Evolutionary conservation across 2,888 invertebrate genomes (phyloP), one percentile per base, ranked within the genome.

Genomic region (Hanleya hanleyi): DNA sequence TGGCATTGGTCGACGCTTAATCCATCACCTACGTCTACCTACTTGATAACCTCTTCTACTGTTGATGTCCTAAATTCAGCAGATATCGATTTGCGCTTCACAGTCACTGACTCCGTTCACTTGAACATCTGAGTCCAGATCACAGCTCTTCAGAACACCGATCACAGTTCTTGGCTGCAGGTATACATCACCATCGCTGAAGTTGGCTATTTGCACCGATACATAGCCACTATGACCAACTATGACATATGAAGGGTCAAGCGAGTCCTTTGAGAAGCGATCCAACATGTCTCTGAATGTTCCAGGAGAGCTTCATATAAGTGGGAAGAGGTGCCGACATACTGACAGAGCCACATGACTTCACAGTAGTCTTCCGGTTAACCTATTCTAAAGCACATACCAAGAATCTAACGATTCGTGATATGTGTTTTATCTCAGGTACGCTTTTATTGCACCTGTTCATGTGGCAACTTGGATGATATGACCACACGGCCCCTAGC

Each of bases 151-250:
- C 9, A 62, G 22, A 7, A 62, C 5, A 33, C 62, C 22, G 32
- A 62, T 62, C 7, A 9, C 18, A 62, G 36, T 9, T 62, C 36
- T 32, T 7, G 62, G 62, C 22, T 62, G 67, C 5, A 67, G 22
- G 32, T 67, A 67, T 5, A 47, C 33, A 47, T 67, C 67, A 47
- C 18, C n/a, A 9, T 67, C 67, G 29, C 47, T 32, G 49, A 67
- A 67, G n/a, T 67, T 67, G 29, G 49, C 50, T 7, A 67, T 22
- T 22, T 67, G 67, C 9, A 67, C 47, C 33, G 41, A 32, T 22
- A 47, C 37, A 38, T 29, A 6, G 3, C 67, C 67, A 22, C 29
- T 49, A 12, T n/a, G 15, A 38, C n/a, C 49, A 4, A 47, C 49
- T 22, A 49, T 47, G 3, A 67, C 41, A 4, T 32, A 47, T 4